These are phyloP conservation scores for Eunapius fragilis DNA, from an alignment of 37 sponge, comb jelly and placozoan species.

Conservation along the genomic window DNA sequence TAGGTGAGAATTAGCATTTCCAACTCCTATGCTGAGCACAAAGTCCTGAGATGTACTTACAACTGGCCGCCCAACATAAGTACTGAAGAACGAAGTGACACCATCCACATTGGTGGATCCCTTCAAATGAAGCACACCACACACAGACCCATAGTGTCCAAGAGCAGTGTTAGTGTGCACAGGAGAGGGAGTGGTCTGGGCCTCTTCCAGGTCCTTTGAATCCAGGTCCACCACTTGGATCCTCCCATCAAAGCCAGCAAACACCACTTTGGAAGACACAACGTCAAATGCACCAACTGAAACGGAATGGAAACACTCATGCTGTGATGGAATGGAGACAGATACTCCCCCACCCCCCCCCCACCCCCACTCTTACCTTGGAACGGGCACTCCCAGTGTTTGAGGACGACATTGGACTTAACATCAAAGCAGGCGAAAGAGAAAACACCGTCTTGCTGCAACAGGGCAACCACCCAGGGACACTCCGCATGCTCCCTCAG, in stretches of 20 bases:
- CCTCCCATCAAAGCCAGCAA: conserved; percentile 34
- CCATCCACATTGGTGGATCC: conserved; percentile 26
- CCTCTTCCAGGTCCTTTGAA: no score
- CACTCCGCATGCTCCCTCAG: neutral
- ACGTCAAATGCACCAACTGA: conserved; percentile 29
- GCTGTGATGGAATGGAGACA: neutral
- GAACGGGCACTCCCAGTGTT: neutral
- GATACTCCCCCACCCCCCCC: no score
- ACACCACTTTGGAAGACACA: conserved; percentile 7
- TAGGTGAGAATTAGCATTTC: neutral
- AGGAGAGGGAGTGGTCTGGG: neutral
- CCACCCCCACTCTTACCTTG: neutral
- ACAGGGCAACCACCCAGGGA: neutral
- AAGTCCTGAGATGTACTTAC: conserved; percentile 7
- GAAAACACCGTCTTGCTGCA: neutral
- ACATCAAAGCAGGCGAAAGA: neutral
- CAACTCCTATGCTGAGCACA: conserved; percentile 50
- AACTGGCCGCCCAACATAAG: conserved; percentile 35
- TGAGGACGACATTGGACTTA: neutral
- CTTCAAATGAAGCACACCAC: conserved; percentile 11
- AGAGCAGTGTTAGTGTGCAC: neutral
- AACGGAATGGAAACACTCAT: neutral
- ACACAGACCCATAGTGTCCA: conserved; percentile 15
- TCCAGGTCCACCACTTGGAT: conserved; percentile 15
- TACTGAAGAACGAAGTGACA: conserved; percentile 43